Percentiles rank a stretch among this genome's conserved stretches.
phyloP scores from a whole-genome alignment of 2,797 vertebrate species.

The Falco berigora region DNA sequence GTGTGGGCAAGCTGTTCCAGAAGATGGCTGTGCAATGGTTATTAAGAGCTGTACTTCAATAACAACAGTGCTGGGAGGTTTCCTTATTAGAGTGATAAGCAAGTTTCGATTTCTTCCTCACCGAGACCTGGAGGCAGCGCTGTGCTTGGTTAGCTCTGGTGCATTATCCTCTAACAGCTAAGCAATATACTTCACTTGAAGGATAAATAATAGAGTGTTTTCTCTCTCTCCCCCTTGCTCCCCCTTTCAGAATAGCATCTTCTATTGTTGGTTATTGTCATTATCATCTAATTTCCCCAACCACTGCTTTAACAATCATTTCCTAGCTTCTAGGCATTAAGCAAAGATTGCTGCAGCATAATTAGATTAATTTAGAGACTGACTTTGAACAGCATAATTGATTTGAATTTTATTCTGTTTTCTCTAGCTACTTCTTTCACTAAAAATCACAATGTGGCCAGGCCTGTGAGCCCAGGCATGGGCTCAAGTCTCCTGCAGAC shows the following conservation, averaged over 20 bases:
- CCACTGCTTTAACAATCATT: slow-evolving; percentile 1
- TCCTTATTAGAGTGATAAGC: slow-evolving; percentile 22
- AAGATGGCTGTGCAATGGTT: slow-evolving; percentile 35
- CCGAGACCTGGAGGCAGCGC: slow-evolving; percentile 5
- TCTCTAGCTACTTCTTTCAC: not conserved
- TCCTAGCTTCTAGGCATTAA: slow-evolving; percentile 35
- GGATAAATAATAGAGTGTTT: slow-evolving; percentile 10
- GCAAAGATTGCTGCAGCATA: slow-evolving; percentile 20
- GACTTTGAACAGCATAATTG: slow-evolving; percentile 42
- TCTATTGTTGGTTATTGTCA: slow-evolving; percentile 19
- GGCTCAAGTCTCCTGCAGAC: not conserved
- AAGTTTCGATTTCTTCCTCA: not conserved
- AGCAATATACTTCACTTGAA: not conserved
- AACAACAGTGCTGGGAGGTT: slow-evolving; percentile 30
- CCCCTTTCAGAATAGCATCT: not conserved
- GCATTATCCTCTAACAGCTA: slow-evolving; percentile 10
- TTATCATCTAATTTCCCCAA: slow-evolving; percentile 33
- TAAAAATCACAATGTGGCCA: not conserved
- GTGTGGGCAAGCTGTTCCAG: slow-evolving; percentile 56
- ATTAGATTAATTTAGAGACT: slow-evolving; percentile 40
- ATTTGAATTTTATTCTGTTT: slow-evolving; percentile 38
- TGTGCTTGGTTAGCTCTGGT: not conserved
- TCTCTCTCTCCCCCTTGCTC: not conserved
- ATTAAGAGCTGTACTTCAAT: slow-evolving; percentile 45
- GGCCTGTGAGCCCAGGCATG: not conserved